Evolutionary conservation across 2,113 vertebrate genomes (phyloP).

Genomic region (Ptilonorhynchus violaceus): DNA sequence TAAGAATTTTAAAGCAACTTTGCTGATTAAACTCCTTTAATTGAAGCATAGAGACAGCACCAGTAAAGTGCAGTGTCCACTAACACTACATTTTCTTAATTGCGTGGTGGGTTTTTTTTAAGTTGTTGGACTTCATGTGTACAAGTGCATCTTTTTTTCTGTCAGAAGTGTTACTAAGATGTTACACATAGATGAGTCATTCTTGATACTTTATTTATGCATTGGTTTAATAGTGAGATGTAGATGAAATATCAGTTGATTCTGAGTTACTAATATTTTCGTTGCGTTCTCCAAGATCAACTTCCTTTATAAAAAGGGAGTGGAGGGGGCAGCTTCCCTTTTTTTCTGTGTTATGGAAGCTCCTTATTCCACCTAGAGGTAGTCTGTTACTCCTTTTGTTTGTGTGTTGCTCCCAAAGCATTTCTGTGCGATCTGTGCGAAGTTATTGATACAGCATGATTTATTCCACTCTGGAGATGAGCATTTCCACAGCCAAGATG

Average conservation of each 20-base stretch:
- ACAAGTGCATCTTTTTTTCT: not conserved
- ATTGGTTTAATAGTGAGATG: not conserved
- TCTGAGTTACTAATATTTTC: not conserved
- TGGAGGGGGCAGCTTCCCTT: not conserved
- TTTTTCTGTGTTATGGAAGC: not conserved
- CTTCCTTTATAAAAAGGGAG: not conserved
- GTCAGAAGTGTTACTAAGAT: not conserved
- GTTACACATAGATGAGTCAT: not conserved
- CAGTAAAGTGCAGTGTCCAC: not conserved
- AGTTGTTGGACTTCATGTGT: not conserved
- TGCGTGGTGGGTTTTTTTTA: rapidly evolving
- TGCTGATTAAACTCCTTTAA: not conserved
- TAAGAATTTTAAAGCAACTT: not conserved
- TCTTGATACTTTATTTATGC: not conserved
- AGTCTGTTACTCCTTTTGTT: not conserved
- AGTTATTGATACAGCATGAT: rapidly evolving
- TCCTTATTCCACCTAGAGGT: not conserved
- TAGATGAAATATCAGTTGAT: not conserved
- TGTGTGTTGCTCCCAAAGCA: not conserved
- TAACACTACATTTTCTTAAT: not conserved
- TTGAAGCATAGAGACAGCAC: not conserved
- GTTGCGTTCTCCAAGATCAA: not conserved
- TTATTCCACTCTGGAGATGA: not conserved
- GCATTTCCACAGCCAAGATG: not conserved
- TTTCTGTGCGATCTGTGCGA: not conserved